Evolutionary conservation across 2,797 vertebrate species (phyloP), one percentile per base, ranked within the genome.

Genomic region (Chiroxiphia lanceolata): DNA sequence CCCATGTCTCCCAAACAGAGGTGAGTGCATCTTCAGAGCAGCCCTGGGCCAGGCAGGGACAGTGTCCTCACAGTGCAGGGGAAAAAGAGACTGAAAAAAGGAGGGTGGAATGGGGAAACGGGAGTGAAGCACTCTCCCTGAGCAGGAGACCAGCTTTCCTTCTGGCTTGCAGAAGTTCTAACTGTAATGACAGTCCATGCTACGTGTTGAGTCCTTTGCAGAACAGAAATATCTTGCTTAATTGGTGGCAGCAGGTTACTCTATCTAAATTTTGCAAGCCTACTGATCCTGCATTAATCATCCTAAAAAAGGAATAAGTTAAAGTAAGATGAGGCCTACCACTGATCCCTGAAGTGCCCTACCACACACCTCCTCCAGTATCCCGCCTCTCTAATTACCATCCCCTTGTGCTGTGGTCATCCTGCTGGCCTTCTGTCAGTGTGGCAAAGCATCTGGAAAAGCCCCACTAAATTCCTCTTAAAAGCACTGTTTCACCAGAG

Each of bases 181-280:
- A 40, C 27, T 67, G 34, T 10, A 60, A 59, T 20, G 59, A 36
- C 44, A 89, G 56, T 33, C 50, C 20, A 59, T 27, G 34, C 56
- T 54, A 38, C 27, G 11, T 63, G 59, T 56, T 67, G 50, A 93
- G 67, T 76, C 67, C 77, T 79, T 75, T 76, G 67, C 78, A 84
- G 85, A 71, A 71, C 1, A 0, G 67, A 95, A 96, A 87, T 65
- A 78, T 9, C 93, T 72, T 22, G 9, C 65, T 67, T 93, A 95
- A 92, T 86, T 95, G 84, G 88, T 92, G 82, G 93, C 94, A 95
- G 91, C 89, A 83, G 90, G 89, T 95, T 95, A 91, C 9, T 0
- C 22, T 88, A 22, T 82, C 84, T 78, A 69, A 93, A 91, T 74
- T 95, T 86, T 93, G 79, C 75, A 86, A 91, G 78, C 68, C 76